Evolutionary conservation across 2,888 invertebrate species (phyloP), one percentile per base, ranked within the genome.

Genomic region (Stratiomys singularior): DNA sequence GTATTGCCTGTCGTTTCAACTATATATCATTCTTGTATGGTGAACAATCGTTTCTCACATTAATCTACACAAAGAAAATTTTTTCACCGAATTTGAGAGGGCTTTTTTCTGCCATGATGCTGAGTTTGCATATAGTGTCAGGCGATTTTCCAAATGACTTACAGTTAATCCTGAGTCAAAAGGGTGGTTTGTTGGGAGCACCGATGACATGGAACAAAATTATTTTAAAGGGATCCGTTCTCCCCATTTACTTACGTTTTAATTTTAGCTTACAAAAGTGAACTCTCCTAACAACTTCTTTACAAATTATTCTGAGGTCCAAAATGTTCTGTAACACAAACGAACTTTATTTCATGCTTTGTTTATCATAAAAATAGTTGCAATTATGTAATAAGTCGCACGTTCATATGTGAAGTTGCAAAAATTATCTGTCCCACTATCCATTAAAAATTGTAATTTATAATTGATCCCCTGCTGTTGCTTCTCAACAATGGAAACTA

Each of bases 401-500:
- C 84, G 82, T 79, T 87, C 87, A 77, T 84, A 85, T 30, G 85
- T 82, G 71, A 84, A 82, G 79, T 83, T 86, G 0, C 85, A 83
- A 76, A 85, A 87, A 81, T 87, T 87, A 79, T 87, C 87, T 64
- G 83, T 82, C 81, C 83, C 84, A 58, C 85, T 82, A 79, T 87
- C 86, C 84, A 87, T 83, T 71, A 86, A 77, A 81, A 86, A 85
- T 46, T 82, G 83, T 87, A 87, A 86, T 77, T 86, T 82, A 78
- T 84, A 84, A 71, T 83, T 83, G 77, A 86, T 81, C 52, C 86
- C 86, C 80, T 85, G 87, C 77, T 86, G 85, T 78, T 85, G 85
- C 79, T 86, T 87, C 81, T 87, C 87, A 56, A 86, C 84, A 52
- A 87, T 82, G 7, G 87, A 84, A 66, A 87, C 79, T 56, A 87